Conservation (phyloP, 2,113 vertebrate genomes). For the Colaptes auratus region DNA sequence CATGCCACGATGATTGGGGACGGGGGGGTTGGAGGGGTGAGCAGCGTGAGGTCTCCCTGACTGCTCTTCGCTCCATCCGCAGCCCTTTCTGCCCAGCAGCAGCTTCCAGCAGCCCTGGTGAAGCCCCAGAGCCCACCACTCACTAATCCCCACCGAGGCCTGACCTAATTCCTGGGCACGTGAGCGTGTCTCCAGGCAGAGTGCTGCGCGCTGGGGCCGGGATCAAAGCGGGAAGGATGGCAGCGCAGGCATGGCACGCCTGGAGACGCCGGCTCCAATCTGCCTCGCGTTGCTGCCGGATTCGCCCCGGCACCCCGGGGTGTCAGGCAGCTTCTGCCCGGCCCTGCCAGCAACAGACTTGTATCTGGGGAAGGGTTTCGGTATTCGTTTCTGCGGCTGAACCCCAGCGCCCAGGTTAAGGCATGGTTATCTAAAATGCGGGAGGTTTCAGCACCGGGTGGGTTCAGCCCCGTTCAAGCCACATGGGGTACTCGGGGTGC, state of each 20-base stretch:
- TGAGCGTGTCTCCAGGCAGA: conserved; percentile 66
- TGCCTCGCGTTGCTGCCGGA: neutral
- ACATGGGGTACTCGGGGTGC: neutral
- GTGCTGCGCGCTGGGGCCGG: neutral
- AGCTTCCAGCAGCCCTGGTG: neutral
- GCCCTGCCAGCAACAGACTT: neutral
- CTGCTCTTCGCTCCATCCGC: neutral
- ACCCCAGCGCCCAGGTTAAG: rapidly evolving
- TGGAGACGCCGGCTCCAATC: conserved; percentile 55
- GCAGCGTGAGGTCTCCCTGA: rapidly evolving
- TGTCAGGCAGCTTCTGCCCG: neutral
- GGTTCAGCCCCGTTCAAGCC: neutral
- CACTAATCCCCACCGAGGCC: conserved; percentile 63
- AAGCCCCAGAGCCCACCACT: neutral
- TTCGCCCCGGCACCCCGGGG: neutral
- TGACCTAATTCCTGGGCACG: conserved; percentile 69
- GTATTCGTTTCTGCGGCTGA: rapidly evolving
- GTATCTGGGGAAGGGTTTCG: neutral
- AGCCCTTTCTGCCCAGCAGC: conserved; percentile 54
- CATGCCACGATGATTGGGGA: rapidly evolving
- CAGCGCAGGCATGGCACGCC: conserved; percentile 3
- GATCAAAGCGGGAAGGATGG: neutral
- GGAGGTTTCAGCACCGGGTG: neutral
- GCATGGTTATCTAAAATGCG: neutral
- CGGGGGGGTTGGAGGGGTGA: neutral